Evolutionary conservation across 2,888 invertebrate genomes (phyloP).

Genomic region (Sphaerophoria rueppellii): DNA sequence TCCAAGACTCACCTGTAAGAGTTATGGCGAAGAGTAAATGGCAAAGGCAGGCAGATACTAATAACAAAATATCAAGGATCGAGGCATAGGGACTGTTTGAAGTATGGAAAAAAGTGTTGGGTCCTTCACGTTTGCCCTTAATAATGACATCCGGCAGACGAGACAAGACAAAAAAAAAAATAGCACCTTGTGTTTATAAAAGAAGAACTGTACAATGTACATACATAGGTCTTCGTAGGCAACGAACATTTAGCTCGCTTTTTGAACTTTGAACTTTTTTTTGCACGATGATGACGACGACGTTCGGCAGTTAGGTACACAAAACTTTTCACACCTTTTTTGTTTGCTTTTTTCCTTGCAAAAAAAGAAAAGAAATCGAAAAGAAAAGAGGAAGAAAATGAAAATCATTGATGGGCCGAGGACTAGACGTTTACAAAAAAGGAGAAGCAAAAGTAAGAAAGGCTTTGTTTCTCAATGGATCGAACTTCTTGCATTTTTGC

Average conservation of each 20-base stretch:
- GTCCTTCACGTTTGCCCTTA: slow-evolving; percentile 45
- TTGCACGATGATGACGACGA: not conserved
- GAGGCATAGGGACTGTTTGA: slow-evolving; percentile 13
- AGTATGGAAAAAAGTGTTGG: slow-evolving; percentile 5
- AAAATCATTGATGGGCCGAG: slow-evolving; percentile 27
- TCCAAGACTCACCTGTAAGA: not conserved
- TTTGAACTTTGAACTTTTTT: slow-evolving; percentile 48
- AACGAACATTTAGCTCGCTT: slow-evolving; percentile 7
- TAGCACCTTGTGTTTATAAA: not conserved
- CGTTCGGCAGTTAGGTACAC: slow-evolving; percentile 7
- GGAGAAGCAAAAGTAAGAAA: slow-evolving; percentile 1
- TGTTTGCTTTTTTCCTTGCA: not conserved
- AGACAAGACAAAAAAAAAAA: slow-evolving; percentile 25
- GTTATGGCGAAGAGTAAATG: slow-evolving; percentile 9
- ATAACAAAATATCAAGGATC: not conserved
- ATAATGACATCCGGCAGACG: slow-evolving; percentile 68
- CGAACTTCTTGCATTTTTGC: not conserved
- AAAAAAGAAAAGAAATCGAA: not conserved
- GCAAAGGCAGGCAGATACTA: not conserved
- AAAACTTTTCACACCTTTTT: slow-evolving; percentile 62
- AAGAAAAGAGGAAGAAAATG: not conserved
- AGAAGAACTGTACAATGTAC: not conserved
- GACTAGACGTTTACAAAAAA: slow-evolving; percentile 3
- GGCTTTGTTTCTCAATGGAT: not conserved
- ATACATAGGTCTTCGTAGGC: not conserved